Evolutionary conservation across 1,140 invertebrate species (phyloP), one percentile per base, ranked within the genome.

Genomic region (Parapsyche elsis): DNA sequence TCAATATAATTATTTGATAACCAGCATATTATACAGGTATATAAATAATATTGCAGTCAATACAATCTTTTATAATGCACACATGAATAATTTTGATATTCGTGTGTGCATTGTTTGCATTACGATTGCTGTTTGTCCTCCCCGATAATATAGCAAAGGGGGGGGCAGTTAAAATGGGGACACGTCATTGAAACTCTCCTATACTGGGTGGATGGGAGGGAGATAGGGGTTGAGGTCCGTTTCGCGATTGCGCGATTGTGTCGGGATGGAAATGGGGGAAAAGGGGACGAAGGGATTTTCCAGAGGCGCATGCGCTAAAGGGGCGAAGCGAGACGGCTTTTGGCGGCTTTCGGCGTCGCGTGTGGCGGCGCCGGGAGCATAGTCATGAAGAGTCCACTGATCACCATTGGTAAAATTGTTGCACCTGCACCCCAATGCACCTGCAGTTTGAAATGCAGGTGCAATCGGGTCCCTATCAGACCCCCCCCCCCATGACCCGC

Each of bases 311-410:
- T 53, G 73, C 46, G 53, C n/a, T 46, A 19, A 46, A 21, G 12
- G 12, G 24, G 23, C 70, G n/a, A 12, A 26, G 2, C 71, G 38
- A 10, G 46, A 24, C 21, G 73, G 46, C 24, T n/a, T n/a, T n/a
- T n/a, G 46, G 46, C 24, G 46, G 53, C 14, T 2, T 1, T 26
- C 73, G 73, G 46, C 73, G 73, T 23, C 53, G 73, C 73, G 24
- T 10, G 46, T 19, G 16, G n/a, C 46, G 73, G 24, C 14, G 23
- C 21, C 46, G 64, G 64, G 64, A n/a, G 1, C 64, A 23, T 24
- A 10, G 16, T 0, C 73, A 75, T 75, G 73, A 75, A 59, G 53
- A 75, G 73, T 30, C 73, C 30, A 12, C 73, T 75, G 5, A 53
- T 75, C 23, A 12, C 46, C 5, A 12, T 75, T 49, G 73, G 73